These are phyloP conservation scores for Uria lomvia DNA, from an alignment of 2,113 vertebrate species.

Conservation along the genomic window DNA sequence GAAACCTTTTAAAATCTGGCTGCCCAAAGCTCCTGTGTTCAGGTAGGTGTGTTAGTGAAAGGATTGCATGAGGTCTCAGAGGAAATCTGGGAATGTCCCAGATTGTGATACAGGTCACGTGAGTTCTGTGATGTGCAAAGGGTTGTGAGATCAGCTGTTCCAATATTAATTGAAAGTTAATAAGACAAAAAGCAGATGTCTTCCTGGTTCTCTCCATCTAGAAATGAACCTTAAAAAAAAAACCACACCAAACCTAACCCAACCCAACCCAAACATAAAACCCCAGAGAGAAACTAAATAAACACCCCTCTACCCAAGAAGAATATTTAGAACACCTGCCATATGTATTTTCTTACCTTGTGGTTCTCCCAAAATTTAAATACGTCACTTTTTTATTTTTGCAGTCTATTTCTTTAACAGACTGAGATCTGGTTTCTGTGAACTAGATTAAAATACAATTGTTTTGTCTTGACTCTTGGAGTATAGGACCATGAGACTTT, in stretches of 20 bases:
- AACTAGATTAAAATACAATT: neutral
- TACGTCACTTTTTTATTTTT: neutral
- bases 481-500: neutral
- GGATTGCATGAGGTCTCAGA: neutral
- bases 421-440: neutral
- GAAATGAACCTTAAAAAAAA: neutral
- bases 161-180: neutral
- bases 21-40: neutral
- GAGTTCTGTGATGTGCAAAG: accelerated
- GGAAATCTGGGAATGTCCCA: neutral
- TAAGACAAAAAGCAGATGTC: neutral
- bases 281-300: neutral
- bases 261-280: neutral
- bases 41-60: neutral
- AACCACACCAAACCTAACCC: neutral
- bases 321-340: neutral
- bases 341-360: neutral
- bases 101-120: neutral
- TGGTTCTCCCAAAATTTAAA: neutral
- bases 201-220: neutral
- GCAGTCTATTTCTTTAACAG: neutral
- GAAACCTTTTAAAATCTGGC: neutral
- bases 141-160: neutral
- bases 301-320: accelerated
- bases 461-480: neutral